Percentiles rank a stretch among this genome's conserved stretches.
These are phyloP conservation scores for Cebus imitator DNA, from an alignment of 2,113 vertebrate species.

Conservation along the genomic window DNA sequence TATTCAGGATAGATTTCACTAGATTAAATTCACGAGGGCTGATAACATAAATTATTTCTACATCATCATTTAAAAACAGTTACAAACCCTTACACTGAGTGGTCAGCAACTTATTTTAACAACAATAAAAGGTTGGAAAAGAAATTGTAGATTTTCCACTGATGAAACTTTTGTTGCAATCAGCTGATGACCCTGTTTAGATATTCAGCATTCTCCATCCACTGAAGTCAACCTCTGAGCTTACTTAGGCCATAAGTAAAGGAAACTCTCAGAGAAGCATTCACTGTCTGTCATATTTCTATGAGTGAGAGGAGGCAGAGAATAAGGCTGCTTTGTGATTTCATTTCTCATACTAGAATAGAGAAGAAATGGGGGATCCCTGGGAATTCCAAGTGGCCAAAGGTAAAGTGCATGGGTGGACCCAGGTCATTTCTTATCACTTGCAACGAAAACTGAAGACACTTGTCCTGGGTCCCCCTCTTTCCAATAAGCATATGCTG, in stretches of 20 bases:
- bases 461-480: background rate
- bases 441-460: background rate
- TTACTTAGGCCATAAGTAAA: background rate
- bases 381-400: background rate
- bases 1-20: slow-evolving; percentile 2
- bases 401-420: background rate
- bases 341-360: background rate
- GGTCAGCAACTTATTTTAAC: background rate
- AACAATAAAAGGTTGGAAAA: background rate
- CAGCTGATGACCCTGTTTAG: background rate
- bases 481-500: background rate
- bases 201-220: background rate
- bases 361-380: background rate
- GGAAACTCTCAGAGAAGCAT: background rate
- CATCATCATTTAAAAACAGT: background rate
- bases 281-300: background rate
- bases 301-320: background rate
- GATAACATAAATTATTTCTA: background rate
- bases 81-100: background rate
- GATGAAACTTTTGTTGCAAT: background rate
- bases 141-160: background rate
- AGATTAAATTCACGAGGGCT: background rate
- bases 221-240: background rate
- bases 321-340: background rate
- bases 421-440: background rate